Percentiles rank a stretch among this genome's conserved stretches.
Conservation (phyloP, 2,888 invertebrate species). For the Epinotia ramella region DNA sequence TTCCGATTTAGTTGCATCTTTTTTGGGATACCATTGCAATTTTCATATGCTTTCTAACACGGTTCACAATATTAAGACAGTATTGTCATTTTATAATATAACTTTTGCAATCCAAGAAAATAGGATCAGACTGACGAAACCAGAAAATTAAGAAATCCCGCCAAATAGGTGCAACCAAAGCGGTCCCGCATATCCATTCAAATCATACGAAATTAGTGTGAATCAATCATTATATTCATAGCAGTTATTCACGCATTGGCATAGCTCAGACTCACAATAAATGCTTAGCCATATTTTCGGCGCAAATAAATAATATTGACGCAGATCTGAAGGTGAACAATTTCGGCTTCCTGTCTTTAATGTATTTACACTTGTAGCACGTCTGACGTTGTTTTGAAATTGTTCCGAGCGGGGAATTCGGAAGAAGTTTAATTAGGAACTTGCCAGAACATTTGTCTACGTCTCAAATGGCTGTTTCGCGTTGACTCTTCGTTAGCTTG, state of each 20-base stretch:
- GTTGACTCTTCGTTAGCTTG: slow-evolving; percentile 23
- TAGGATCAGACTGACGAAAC: no score
- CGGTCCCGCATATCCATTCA: not conserved
- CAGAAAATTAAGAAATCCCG: no score
- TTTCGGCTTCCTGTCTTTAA: slow-evolving; percentile 19
- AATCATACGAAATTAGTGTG: not conserved
- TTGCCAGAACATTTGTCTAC: slow-evolving; percentile 13
- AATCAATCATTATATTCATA: not conserved
- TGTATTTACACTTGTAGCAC: slow-evolving; percentile 34
- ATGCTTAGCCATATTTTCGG: slow-evolving; percentile 11
- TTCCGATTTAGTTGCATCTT: not conserved
- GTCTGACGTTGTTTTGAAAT: slow-evolving; percentile 10
- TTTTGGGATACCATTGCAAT: not conserved
- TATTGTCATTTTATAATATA: no score
- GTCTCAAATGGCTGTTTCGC: slow-evolving; percentile 26
- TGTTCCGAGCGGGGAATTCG: slow-evolving; percentile 13
- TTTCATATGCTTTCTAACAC: no score
- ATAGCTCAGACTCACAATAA: not conserved
- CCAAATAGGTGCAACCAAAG: no score
- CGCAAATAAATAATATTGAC: slow-evolving; percentile 17
- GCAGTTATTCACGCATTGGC: not conserved
- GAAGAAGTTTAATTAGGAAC: slow-evolving; percentile 32
- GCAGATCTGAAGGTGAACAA: slow-evolving; percentile 25
- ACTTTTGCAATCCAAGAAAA: no score
- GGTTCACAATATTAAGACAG: no score